phyloP scores from a whole-genome alignment of 2,888 invertebrate genomes.

The Phymatocera aterrima region DNA sequence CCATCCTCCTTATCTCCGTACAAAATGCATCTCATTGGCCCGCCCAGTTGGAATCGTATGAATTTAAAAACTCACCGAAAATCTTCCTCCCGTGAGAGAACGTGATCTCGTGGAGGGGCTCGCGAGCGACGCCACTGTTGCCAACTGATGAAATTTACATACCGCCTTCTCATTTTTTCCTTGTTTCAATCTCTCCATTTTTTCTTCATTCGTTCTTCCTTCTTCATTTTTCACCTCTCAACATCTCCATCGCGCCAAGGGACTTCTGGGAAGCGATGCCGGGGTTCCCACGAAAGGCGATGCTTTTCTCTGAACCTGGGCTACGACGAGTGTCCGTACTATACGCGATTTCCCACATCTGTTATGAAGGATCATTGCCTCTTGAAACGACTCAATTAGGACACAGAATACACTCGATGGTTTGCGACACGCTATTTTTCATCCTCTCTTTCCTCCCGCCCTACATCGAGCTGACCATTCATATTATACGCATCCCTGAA shows the following conservation, averaged over 20 bases:
- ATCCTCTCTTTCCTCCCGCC: background rate
- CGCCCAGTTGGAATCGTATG: constrained; percentile 44
- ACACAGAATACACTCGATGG: background rate
- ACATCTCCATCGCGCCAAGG: constrained; percentile 37
- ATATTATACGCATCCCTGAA: too few relatives aligned
- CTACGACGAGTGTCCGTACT: background rate
- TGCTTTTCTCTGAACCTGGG: constrained; percentile 67
- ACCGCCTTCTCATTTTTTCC: constrained; percentile 52
- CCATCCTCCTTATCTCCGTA: constrained; percentile 64
- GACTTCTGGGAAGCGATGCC: constrained; percentile 66
- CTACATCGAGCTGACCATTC: too few relatives aligned
- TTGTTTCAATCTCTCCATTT: constrained; percentile 50
- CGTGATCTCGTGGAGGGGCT: constrained; percentile 11
- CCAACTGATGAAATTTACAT: constrained; percentile 63
- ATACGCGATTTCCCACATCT: constrained; percentile 38
- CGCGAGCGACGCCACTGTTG: constrained; percentile 52
- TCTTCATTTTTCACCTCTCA: constrained; percentile 30
- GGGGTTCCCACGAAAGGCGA: constrained; percentile 69
- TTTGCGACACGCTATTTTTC: too few relatives aligned
- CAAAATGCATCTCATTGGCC: constrained; percentile 69
- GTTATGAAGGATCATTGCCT: background rate
- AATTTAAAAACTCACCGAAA: constrained; percentile 36
- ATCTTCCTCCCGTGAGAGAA: background rate
- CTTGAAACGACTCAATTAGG: background rate
- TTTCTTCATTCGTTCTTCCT: constrained; percentile 37